Base-by-base conservation (phyloP, 30 jellyfish, hydroid and myxozoan species). In the Hydractinia echinata region DNA sequence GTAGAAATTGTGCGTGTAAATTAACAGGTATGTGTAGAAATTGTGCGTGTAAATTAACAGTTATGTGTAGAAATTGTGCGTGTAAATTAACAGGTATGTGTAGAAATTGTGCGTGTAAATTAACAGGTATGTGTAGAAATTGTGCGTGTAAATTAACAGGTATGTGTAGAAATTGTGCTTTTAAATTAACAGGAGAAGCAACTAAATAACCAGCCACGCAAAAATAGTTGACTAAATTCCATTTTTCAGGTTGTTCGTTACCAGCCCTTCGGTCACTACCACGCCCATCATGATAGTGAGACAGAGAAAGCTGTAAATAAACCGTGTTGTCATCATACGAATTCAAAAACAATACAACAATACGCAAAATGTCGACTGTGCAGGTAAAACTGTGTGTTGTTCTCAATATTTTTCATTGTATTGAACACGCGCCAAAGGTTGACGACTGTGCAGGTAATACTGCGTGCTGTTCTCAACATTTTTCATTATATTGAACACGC, bases 281-380 rank as follows among this genome's bases (percentile, higher is more conserved):
- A 88, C 68, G 99, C 99, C 1, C 99, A 95, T 79, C 96, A 89
- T 53, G 99, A 95, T 73, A 84, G 96, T 72, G 97, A 95, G 77
- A 85, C 95, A 2, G 92, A 91, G 21, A 54, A 61, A 62, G 88
- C 96, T 66, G 76, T 84, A 6, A 92, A 89, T 39, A 73, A 87
- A 11, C 97, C 99, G 10, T 95, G 99, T 68, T 95, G 99, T 56
- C 99, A 95, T 55, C 84, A 48, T 58, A 85, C 95, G 8, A 87
- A 67, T 71, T 70, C 88, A 10, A 86, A 55, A 21, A 81, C 95
- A 4, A 91, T 91, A 21, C n/a, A 68, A 71, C 81, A 78, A 39
- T 86, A 85, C 73, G 95, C 85, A 7, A 80, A 61, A 18, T 95
- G 99, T 85, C 83, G 96, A 60, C 85, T 95, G 8, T 95, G 99